phyloP scores from a whole-genome alignment of 2,797 vertebrate genomes.

The Danio albolineatus region DNA sequence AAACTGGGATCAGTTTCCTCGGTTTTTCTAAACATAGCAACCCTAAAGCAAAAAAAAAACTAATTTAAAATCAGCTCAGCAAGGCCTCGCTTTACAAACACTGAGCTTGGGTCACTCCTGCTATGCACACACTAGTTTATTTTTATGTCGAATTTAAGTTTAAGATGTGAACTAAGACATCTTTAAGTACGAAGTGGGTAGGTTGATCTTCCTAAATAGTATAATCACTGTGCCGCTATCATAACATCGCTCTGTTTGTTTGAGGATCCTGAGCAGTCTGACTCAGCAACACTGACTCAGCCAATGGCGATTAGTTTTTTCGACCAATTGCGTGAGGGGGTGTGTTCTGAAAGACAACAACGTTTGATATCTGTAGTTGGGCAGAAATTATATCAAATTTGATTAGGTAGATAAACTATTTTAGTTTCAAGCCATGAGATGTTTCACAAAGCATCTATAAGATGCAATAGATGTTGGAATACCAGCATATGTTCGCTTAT shows the following conservation, averaged over 20 bases:
- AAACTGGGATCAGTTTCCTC: slow-evolving; percentile 11
- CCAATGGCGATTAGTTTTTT: background rate
- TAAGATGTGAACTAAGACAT: background rate
- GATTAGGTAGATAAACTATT: background rate
- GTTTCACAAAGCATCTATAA: background rate
- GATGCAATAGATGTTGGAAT: background rate
- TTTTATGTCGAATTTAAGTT: background rate
- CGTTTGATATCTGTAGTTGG: background rate
- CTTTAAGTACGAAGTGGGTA: background rate
- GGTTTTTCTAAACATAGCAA: slow-evolving; percentile 18
- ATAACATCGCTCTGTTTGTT: background rate
- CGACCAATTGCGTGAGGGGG: background rate
- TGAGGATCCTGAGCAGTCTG: background rate
- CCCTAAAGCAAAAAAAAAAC: slow-evolving; percentile 13
- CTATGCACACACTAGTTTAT: background rate
- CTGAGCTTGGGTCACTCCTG: background rate
- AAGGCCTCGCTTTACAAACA: background rate
- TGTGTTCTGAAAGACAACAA: background rate
- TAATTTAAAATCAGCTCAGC: background rate
- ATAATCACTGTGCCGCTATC: background rate
- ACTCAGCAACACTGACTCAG: slow-evolving; percentile 2
- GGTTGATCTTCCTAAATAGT: background rate
- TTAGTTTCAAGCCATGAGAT: background rate
- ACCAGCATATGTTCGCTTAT: background rate
- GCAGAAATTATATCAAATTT: background rate